phyloP scores from a whole-genome alignment of 2,113 vertebrate genomes.

The Elanoides forficatus region DNA sequence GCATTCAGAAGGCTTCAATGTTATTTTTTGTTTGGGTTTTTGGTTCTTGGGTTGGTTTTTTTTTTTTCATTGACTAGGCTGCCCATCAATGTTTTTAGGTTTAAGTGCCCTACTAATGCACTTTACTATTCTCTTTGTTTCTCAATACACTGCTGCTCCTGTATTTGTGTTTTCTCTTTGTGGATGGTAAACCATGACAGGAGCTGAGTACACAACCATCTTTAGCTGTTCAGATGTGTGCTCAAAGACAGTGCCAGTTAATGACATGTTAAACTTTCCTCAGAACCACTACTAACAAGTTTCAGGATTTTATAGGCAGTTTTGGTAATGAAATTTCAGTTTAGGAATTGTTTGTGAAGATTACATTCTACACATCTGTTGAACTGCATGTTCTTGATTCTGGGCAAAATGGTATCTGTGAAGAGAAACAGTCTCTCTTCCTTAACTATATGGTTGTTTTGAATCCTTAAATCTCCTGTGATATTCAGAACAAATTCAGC shows the following conservation, averaged over 20 bases:
- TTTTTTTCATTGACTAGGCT: background rate
- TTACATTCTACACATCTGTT: background rate
- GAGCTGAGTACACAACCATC: background rate
- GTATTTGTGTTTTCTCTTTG: background rate
- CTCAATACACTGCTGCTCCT: background rate
- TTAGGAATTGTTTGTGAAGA: background rate
- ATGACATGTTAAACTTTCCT: background rate
- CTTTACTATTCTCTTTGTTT: background rate
- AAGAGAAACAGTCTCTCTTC: background rate
- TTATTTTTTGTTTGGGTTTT: accelerated
- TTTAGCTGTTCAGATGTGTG: background rate
- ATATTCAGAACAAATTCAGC: background rate
- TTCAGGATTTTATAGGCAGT: background rate
- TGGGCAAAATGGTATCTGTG: background rate
- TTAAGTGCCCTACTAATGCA: background rate
- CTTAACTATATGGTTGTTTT: background rate
- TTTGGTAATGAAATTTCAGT: background rate
- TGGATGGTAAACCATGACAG: background rate
- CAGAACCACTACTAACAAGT: background rate
- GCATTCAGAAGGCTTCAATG: background rate
- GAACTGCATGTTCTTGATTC: background rate
- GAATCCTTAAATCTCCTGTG: background rate
- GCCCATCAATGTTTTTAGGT: background rate
- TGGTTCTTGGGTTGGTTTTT: no score
- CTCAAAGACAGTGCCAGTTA: background rate